Evolutionary conservation across 2,888 invertebrate genomes (phyloP).

Genomic region (Himalopsyche kuldschensis): DNA sequence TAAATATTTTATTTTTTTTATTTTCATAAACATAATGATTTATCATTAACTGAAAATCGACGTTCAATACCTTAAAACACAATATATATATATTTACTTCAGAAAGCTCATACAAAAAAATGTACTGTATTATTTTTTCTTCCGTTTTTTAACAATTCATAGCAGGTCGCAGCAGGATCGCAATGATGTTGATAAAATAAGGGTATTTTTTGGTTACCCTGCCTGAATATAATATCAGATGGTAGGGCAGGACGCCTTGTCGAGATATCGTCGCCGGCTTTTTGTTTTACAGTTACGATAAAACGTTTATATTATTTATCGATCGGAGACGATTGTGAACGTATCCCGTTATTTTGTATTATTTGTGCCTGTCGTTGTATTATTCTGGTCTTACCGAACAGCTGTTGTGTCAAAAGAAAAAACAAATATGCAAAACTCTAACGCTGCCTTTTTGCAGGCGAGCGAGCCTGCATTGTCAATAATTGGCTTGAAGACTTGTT

Average conservation of each 20-base stretch:
- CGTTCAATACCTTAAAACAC: too few species aligned
- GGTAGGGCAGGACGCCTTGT: not conserved
- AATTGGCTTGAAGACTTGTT: not conserved
- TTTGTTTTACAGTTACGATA: conserved; percentile 1
- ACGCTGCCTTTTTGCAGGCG: not conserved
- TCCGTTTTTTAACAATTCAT: too few species aligned
- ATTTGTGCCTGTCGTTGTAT: not conserved
- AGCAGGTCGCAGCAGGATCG: too few species aligned
- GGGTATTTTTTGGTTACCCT: not conserved
- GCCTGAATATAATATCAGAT: not conserved
- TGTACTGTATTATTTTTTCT: too few species aligned
- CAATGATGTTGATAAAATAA: too few species aligned
- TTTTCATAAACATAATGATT: too few species aligned
- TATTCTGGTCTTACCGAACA: not conserved
- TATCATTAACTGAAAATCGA: too few species aligned
- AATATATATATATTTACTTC: too few species aligned
- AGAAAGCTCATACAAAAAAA: too few species aligned
- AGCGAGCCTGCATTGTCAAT: not conserved
- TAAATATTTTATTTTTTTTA: too few species aligned
- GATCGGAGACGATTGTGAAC: not conserved
- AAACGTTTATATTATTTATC: not conserved
- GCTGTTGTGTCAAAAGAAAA: not conserved
- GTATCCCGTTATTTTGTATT: not conserved
- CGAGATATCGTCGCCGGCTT: not conserved
- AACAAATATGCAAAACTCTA: not conserved